Base-by-base conservation (phyloP, 2,797 vertebrate genomes). In the Notoglanidium macrostoma region DNA sequence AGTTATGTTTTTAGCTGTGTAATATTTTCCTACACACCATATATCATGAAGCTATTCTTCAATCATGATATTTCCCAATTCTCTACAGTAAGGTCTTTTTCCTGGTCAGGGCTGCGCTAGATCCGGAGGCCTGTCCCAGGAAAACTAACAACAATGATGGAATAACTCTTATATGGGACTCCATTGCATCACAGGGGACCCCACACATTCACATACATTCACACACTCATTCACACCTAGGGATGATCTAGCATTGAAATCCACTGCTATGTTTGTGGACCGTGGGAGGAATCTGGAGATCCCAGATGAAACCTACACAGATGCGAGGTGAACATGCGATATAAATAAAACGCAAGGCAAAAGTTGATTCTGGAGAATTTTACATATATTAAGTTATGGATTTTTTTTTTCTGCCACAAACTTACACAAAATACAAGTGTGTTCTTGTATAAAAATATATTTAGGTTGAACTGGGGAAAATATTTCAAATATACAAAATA, bases 391-490 rank as follows among this genome's bases (percentile, higher is more conserved):
- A 55, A 76, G 26, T 55, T 3, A 76, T 32, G 19, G 1, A 15
- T 19, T 51, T 76, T 44, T 74, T 68, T 23, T 26, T 23, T 6
- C 21, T 49, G 23, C 72, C 72, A 73, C 44, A 73, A 73, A 73
- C 72, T 26, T n/a, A 54, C 35, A 40, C 35, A 40, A 40, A 40
- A 40, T 40, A 40, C 35, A 40, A 40, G n/a, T 77, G 29, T 57
- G 73, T 77, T 77, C 40, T 29, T 77, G 46, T 49, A 77, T 7
- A 61, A 77, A 82, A 46, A 81, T 81, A 81, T 81, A 81, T 63
- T 82, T 82, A 44, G 44, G 5, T 82, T 82, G 44, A 26, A 29
- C 40, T 65, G 61, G 44, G 57, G 40, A 82, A 85, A 11, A 61
- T 15, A 14, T 17, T 84, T n/a, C 44, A 77, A 26, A 77, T 51